These are phyloP conservation scores for Myripristis murdjan DNA, from an alignment of 2,797 vertebrate genomes.

Conservation along the genomic window DNA sequence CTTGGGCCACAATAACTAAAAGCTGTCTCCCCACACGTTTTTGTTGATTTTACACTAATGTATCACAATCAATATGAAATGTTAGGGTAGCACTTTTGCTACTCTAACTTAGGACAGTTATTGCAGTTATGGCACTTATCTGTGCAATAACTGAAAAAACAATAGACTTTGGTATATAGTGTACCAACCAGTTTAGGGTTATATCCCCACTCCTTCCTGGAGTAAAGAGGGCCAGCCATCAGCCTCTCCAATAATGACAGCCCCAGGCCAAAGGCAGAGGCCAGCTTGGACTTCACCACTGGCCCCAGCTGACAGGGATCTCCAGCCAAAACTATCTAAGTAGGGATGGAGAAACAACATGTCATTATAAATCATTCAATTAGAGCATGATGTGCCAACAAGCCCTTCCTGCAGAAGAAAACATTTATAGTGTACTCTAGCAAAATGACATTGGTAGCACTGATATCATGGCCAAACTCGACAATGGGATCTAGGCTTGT, in stretches of 20 bases:
- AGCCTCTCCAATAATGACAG: conserved; percentile 93
- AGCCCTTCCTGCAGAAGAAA: neutral
- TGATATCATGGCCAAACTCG: no score
- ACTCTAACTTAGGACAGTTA: no score
- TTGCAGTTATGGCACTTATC: no score
- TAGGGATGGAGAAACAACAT: neutral
- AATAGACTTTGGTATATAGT: neutral
- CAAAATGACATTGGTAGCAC: no score
- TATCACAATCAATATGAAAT: no score
- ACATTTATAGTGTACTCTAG: neutral
- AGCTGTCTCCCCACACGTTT: no score
- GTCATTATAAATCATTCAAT: neutral
- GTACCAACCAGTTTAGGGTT: conserved; percentile 92
- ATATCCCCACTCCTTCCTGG: conserved; percentile 89
- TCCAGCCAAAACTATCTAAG: conserved; percentile 92
- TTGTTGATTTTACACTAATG: no score
- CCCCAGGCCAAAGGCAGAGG: conserved; percentile 88
- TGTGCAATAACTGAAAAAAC: no score
- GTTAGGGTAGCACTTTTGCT: no score
- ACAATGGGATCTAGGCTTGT: no score
- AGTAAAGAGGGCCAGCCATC: conserved; percentile 88
- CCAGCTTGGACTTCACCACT: conserved; percentile 91
- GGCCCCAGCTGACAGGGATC: conserved; percentile 96
- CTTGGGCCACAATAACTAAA: no score
- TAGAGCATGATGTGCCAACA: neutral